phyloP scores from a whole-genome alignment of 2,797 vertebrate species.

The Salmo trutta region DNA sequence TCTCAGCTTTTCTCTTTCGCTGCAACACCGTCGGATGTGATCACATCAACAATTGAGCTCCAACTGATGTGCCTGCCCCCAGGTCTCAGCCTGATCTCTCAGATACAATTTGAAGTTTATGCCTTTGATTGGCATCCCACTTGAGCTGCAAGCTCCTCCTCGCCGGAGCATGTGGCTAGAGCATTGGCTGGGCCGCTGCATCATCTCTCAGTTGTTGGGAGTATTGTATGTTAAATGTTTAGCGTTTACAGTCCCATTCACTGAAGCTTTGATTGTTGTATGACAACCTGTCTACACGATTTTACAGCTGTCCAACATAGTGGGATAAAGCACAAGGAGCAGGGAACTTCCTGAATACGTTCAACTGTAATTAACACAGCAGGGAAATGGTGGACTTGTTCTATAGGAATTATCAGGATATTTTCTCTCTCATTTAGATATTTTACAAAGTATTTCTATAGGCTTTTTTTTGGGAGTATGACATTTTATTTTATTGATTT shows the following conservation, averaged over 20 bases:
- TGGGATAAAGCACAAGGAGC: slow-evolving; percentile 82
- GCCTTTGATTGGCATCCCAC: slow-evolving; percentile 98
- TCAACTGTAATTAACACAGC: slow-evolving; percentile 68
- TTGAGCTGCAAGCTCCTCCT: slow-evolving; percentile 90
- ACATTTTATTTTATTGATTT: not conserved
- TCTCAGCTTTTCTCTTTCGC: slow-evolving; percentile 76
- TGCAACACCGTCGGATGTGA: slow-evolving; percentile 94
- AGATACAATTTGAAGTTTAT: slow-evolving; percentile 99
- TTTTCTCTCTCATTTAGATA: not conserved
- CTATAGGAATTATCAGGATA: not conserved
- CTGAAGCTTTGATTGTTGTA: slow-evolving; percentile 87
- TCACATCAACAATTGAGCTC: slow-evolving; percentile 97
- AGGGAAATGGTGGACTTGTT: slow-evolving; percentile 46
- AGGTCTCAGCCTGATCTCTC: slow-evolving; percentile 96
- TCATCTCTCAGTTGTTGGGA: slow-evolving; percentile 68
- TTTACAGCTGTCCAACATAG: slow-evolving; percentile 91
- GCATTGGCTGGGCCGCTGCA: slow-evolving; percentile 80
- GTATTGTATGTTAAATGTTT: slow-evolving; percentile 90
- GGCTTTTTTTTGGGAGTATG: not conserved
- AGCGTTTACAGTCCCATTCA: slow-evolving; percentile 88
- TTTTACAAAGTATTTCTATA: not conserved
- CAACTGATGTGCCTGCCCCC: slow-evolving; percentile 96
- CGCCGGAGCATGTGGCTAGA: slow-evolving; percentile 87
- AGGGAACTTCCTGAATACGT: slow-evolving; percentile 80
- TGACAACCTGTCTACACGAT: slow-evolving; percentile 93